These are phyloP conservation scores for Eciton burchellii DNA, from an alignment of 1,140 invertebrate species.

Conservation along the genomic window DNA sequence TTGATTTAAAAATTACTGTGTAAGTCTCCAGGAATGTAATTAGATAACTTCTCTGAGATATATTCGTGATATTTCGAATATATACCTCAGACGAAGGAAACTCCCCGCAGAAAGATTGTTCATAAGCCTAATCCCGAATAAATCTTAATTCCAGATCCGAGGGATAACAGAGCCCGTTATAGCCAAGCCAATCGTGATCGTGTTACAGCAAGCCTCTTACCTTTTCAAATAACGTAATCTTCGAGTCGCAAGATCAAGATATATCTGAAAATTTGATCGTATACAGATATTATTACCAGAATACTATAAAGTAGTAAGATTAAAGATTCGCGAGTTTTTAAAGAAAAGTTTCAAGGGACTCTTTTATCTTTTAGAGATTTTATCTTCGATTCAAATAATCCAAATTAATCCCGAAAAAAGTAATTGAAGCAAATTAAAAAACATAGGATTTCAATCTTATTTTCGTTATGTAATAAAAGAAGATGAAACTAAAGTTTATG, in stretches of 20 bases:
- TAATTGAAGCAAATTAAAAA: too few species aligned
- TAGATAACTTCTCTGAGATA: not conserved
- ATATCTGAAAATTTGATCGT: slow-evolving; percentile 17
- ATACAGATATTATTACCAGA: not conserved
- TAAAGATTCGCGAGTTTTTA: not conserved
- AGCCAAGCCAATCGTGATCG: not conserved
- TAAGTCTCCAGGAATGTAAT: not conserved
- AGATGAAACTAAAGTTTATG: not conserved
- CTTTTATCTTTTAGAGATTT: slow-evolving; percentile 13
- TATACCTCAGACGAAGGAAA: not conserved
- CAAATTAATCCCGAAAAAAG: too few species aligned
- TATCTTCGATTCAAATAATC: not conserved
- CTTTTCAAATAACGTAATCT: slow-evolving; percentile 13
- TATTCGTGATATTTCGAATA: not conserved
- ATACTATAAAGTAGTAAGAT: not conserved
- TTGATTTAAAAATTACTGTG: slow-evolving; percentile 1
- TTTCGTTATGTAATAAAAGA: not conserved
- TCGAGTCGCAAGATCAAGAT: not conserved
- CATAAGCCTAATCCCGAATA: not conserved
- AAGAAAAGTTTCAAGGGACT: not conserved
- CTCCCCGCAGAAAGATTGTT: not conserved
- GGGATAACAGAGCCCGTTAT: not conserved
- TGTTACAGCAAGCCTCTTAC: slow-evolving; percentile 9
- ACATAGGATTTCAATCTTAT: not conserved
- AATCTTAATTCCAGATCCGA: not conserved